Evolutionary conservation across 35 echinoderm and acorn worm genomes (phyloP).

Genomic region (Stichopus chloronotus): DNA sequence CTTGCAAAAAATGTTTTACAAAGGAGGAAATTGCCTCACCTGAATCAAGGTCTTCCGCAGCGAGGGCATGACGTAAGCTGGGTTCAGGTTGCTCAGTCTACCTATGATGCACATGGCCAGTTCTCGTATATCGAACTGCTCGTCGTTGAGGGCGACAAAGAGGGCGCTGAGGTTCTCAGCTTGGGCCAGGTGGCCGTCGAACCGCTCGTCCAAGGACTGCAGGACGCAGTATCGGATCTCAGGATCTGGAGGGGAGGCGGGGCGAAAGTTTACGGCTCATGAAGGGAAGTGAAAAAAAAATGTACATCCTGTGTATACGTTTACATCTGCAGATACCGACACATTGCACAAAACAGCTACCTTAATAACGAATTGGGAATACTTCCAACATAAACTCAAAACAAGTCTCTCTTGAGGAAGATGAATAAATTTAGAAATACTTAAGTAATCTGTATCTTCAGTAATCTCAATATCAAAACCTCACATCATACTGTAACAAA

Average conservation of each 20-base stretch:
- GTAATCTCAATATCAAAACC: no score
- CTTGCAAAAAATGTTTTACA: no score
- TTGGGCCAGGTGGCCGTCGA: conserved; percentile 98
- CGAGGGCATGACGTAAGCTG: conserved; percentile 97
- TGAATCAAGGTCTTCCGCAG: conserved; percentile 95
- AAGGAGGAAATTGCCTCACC: conserved; percentile 24
- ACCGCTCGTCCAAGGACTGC: conserved; percentile 89
- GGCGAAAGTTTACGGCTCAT: background rate
- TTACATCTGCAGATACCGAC: background rate
- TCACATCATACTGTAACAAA: no score
- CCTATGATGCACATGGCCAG: conserved; percentile 99
- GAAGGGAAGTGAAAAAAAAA: background rate
- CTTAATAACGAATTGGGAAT: no score
- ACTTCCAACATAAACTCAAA: no score
- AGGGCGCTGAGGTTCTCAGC: conserved; percentile 95
- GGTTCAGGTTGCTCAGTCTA: conserved; percentile 91
- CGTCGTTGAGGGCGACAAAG: conserved; percentile 94
- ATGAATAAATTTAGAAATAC: no score
- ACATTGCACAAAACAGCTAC: no score
- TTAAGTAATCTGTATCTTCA: no score
- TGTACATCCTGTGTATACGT: background rate
- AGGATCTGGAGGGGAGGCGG: conserved; percentile 66
- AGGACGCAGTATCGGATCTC: conserved; percentile 97
- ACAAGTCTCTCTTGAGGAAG: no score
- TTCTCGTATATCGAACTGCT: conserved; percentile 95